A percentile compares a stretch with the other conserved stretches of the same genome.
Conservation (phyloP, 2,888 invertebrate species). For the Cosmia trapezina region DNA sequence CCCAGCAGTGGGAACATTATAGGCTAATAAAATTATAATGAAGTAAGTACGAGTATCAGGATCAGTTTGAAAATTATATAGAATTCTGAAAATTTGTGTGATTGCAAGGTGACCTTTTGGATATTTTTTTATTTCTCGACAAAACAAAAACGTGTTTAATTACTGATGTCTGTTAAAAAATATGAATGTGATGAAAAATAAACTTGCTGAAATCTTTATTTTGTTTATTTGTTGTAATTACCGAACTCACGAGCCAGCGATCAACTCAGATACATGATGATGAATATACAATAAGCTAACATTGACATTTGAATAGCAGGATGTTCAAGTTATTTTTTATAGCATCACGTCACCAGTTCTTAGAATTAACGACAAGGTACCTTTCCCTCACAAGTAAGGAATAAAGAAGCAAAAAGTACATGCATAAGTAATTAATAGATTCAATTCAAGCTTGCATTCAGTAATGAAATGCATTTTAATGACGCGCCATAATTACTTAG, state of each 20-base stretch:
- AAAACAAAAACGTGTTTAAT: background rate
- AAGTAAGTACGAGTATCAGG: too few species aligned
- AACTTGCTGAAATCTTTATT: background rate
- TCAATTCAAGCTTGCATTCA: conserved; percentile 29
- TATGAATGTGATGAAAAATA: background rate
- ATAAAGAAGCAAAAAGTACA: conserved; percentile 10
- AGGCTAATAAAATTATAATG: too few species aligned
- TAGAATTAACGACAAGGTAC: conserved; percentile 13
- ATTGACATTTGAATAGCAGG: conserved; percentile 9
- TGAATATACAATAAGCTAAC: background rate
- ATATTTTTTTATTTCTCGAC: background rate
- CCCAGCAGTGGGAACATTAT: too few species aligned
- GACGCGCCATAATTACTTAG: conserved; percentile 41
- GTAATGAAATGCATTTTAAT: conserved; percentile 55
- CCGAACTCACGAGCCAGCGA: background rate
- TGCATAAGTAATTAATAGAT: conserved; percentile 33
- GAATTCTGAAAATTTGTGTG: background rate
- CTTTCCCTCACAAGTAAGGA: conserved; percentile 1
- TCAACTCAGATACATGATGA: background rate
- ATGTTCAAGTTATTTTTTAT: background rate
- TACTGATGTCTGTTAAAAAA: too few species aligned
- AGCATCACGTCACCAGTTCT: background rate
- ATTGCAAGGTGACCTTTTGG: background rate
- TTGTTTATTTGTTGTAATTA: background rate
- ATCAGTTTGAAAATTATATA: background rate